These are phyloP conservation scores for Syngnathus scovelli DNA, from an alignment of 2,113 vertebrate genomes.

Conservation along the genomic window DNA sequence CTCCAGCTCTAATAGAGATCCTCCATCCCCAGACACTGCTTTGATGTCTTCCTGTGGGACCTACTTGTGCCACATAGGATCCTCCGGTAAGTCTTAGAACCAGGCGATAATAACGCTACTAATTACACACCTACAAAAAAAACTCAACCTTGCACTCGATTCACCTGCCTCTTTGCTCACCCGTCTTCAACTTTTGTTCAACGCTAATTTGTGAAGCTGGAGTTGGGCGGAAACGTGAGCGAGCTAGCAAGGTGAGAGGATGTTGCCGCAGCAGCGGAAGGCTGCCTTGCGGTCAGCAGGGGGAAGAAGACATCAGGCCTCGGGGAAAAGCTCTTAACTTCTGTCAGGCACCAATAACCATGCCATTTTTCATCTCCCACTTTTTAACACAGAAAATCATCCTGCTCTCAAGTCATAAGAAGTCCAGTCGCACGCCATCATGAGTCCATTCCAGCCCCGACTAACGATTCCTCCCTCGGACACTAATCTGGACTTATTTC, in stretches of 20 bases:
- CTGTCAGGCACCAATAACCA: conserved; percentile 80
- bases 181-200: conserved; percentile 5
- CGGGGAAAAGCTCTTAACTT: conserved; percentile 79
- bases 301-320: conserved; percentile 58
- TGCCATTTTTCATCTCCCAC: conserved; percentile 75
- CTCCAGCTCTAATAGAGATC: conserved; percentile 37
- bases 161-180: conserved; percentile 20
- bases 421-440: conserved; percentile 68
- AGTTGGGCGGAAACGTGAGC: not conserved
- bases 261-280: conserved; percentile 69
- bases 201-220: conserved; percentile 7
- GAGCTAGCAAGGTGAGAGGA: conserved; percentile 70
- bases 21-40: conserved; percentile 42
- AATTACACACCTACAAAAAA: conserved; percentile 44
- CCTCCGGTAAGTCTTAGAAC: conserved; percentile 40
- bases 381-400: conserved; percentile 74
- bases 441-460: conserved; percentile 65
- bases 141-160: conserved; percentile 44
- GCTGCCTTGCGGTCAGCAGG: conserved; percentile 70
- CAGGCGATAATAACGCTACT: conserved; percentile 47
- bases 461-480: conserved; percentile 28
- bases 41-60: conserved; percentile 59
- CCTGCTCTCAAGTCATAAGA: conserved; percentile 71
- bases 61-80: conserved; percentile 42
- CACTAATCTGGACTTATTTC: conserved; percentile 16